Conservation (phyloP, 2,797 vertebrate species). For the Pelodytes ibericus region DNA sequence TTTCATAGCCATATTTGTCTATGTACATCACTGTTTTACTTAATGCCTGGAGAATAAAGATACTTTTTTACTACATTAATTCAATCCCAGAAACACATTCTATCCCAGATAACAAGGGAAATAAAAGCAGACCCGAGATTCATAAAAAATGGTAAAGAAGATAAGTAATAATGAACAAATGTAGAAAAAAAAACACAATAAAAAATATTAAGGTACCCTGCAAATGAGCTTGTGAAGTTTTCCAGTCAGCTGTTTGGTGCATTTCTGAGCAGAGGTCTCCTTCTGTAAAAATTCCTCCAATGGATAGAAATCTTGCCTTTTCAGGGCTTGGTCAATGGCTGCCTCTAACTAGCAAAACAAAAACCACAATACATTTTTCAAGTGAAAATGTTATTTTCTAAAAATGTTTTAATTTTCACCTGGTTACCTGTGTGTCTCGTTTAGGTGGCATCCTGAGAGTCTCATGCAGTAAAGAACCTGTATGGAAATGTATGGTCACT, state of each 20-base stretch:
- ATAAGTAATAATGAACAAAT: no score
- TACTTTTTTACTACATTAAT: no score
- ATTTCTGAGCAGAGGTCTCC: constrained; percentile 73
- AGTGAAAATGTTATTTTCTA: neutral
- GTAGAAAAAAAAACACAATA: no score
- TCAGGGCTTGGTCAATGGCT: constrained; percentile 65
- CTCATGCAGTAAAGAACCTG: neutral
- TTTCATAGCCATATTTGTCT: no score
- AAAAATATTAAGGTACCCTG: constrained; percentile 73
- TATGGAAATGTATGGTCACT: no score
- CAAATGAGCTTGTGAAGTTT: constrained; percentile 87
- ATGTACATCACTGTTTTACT: no score
- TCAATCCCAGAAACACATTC: no score
- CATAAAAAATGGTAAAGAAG: no score
- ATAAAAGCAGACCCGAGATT: no score
- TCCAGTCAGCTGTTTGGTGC: constrained; percentile 82
- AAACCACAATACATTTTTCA: neutral
- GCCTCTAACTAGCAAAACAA: constrained; percentile 37
- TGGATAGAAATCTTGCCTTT: constrained; percentile 71
- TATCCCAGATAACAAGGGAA: no score
- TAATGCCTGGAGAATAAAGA: no score
- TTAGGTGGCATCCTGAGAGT: constrained; percentile 7
- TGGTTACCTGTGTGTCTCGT: constrained; percentile 27
- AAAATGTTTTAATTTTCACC: neutral
- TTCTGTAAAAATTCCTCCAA: constrained; percentile 78